Base-by-base conservation (phyloP, 2,888 invertebrate genomes). In the Drosophila rellima region DNA sequence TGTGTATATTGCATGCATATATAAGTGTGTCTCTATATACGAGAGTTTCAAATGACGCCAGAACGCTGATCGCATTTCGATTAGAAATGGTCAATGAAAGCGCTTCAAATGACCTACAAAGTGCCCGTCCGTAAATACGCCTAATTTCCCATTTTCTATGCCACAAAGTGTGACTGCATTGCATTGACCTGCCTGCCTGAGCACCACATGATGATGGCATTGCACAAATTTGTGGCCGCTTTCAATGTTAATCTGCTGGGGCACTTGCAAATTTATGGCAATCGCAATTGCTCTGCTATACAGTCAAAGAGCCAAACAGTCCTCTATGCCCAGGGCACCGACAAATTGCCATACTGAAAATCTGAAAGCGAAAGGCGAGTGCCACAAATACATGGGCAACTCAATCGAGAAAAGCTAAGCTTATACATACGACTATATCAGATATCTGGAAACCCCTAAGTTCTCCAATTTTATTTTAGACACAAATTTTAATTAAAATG, bases 221-320 rank as follows among this genome's bases (percentile, higher is more conserved):
- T 11, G 35, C 50, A 20, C 33, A 47, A 50, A 61, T 70, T 54
- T 70, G 48, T 56, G 61, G 54, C 66, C 62, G 70, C 71, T 84
- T 82, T 56, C 76, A 69, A 68, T 70, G 71, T 66, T 70, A 78
- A 84, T 81, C 85, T 77, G 80, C 57, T 79, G 88, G 85, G 82
- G 76, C 65, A 62, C 68, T 82, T 68, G 69, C 48, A 74, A 82
- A 83, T 85, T 82, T 85, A 82, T 85, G 63, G 82, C 77, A 62
- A 62, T 40, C n/a, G 42, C 35, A 61, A 76, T 73, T 66, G 81
- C 69, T 69, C 67, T 71, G 61, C 61, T 64, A 44, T 18, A 50
- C 26, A 26, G 13, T 23, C 23, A 15, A 31, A 31, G n/a, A 35
- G 10, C 10, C 29, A 31, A 23, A 33, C 8, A 23, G 44, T 44